These are phyloP conservation scores for Macroglossus sobrinus DNA, from an alignment of 2,113 vertebrate species.

Conservation along the genomic window DNA sequence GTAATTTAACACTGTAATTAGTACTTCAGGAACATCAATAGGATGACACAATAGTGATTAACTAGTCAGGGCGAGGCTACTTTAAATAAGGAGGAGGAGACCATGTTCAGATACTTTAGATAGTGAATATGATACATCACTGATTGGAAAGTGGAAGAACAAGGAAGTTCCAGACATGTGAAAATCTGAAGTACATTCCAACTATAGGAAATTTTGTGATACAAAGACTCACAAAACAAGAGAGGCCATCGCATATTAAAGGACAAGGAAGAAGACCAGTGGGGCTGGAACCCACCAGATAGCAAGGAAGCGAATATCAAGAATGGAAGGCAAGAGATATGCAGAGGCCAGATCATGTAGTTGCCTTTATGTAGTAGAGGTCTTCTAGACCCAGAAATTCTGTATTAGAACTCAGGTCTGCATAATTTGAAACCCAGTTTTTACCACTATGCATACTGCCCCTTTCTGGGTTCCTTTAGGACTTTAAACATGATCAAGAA, in stretches of 20 bases:
- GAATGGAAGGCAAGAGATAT: neutral
- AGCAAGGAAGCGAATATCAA: neutral
- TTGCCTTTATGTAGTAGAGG: too few relatives aligned
- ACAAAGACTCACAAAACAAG: neutral
- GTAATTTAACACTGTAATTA: neutral
- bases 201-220: neutral
- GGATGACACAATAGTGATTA: neutral
- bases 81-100: neutral
- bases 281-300: neutral
- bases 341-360: neutral
- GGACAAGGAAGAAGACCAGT: neutral
- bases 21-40: neutral
- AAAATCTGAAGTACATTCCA: neutral
- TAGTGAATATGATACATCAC: neutral
- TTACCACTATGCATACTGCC: neutral
- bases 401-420: neutral
- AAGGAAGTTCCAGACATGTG: neutral
- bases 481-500: slow-evolving; percentile 13
- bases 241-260: neutral
- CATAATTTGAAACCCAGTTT: neutral
- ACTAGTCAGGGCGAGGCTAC: neutral
- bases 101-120: neutral
- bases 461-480: neutral
- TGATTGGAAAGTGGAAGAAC: neutral
- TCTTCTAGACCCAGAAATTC: neutral